Base-by-base conservation (phyloP, 2,797 vertebrate species). In the Tokudaia tokunoshimensis region DNA sequence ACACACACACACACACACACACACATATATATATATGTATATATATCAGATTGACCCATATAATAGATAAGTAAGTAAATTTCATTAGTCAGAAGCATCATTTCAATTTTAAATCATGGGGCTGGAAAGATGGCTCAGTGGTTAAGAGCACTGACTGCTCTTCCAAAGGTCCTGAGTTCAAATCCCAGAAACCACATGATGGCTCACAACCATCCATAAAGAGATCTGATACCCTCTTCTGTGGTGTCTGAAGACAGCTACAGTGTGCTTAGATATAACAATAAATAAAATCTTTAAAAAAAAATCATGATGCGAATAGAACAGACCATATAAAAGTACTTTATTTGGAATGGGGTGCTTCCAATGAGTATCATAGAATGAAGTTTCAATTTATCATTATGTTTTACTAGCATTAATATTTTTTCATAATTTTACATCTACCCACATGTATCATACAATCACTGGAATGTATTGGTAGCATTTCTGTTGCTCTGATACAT, bases 101-200 rank as follows among this genome's bases (percentile, higher is more conserved):
- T 87, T 93, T 85, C 67, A 75, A 84, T 94, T 89, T 72, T 44
- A 72, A 93, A 74, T 55, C 52, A 52, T 52, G 41, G 41, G 41
- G 41, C 41, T 41, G 41, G 41, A 41, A 41, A 41, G 41, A 41
- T 41, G 41, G 41, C 41, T 41, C 41, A 41, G 41, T 41, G 41
- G 41, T 41, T 41, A 41, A 41, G 41, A 41, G 41, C 41, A 41
- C 41, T 41, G 41, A 3, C 41, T 41, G 41, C 41, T 41, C 41
- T 41, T 41, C 41, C 41, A 41, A 41, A 41, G 41, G 41, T 41
- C 41, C 41, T 41, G 41, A 41, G 41, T 41, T 41, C 41, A 41
- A 41, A 41, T 41, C 41, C 41, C 41, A 41, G 41, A 2, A 41
- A 41, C 41, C 41, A 41, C 41, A 41, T 41, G 41, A 41, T 41